Conservation (phyloP, 2,113 vertebrate genomes). For the Suncus etruscus region DNA sequence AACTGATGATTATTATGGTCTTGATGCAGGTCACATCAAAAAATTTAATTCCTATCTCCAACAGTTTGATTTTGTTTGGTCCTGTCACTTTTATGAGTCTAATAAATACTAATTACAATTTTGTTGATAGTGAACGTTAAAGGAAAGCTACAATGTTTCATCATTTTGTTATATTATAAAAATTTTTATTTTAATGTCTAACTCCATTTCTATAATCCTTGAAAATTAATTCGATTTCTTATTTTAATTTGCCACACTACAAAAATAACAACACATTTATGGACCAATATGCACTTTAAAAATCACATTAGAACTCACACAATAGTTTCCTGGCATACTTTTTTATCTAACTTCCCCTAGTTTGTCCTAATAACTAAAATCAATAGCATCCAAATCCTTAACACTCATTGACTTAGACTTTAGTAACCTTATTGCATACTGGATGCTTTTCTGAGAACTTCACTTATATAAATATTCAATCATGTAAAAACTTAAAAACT, state of each 20-base stretch:
- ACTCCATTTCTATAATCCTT: background rate
- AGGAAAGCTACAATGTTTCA: conserved; percentile 47
- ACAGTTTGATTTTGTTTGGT: conserved; percentile 63
- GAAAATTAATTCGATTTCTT: conserved; percentile 1
- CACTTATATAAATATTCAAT: background rate
- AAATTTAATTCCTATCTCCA: conserved; percentile 55
- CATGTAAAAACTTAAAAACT: background rate
- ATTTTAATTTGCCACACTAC: background rate
- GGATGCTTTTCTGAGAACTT: conserved; percentile 8
- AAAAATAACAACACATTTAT: background rate
- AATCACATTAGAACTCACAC: conserved; percentile 5
- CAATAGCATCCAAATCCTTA: background rate
- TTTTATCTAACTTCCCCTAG: background rate
- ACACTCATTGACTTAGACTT: conserved; percentile 10
- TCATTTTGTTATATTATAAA: conserved; percentile 49
- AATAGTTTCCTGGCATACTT: background rate
- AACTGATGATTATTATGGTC: conserved; percentile 9
- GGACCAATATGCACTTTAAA: background rate
- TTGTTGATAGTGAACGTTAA: conserved; percentile 45
- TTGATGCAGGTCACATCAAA: conserved; percentile 59
- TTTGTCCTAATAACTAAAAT: conserved; percentile 28
- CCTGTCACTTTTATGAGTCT: conserved; percentile 59
- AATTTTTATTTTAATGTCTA: conserved; percentile 18
- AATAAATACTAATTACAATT: conserved; percentile 61
- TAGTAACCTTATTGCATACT: background rate